These are phyloP conservation scores for Etheostoma spectabile DNA, from an alignment of 2,113 vertebrate genomes.

Conservation along the genomic window DNA sequence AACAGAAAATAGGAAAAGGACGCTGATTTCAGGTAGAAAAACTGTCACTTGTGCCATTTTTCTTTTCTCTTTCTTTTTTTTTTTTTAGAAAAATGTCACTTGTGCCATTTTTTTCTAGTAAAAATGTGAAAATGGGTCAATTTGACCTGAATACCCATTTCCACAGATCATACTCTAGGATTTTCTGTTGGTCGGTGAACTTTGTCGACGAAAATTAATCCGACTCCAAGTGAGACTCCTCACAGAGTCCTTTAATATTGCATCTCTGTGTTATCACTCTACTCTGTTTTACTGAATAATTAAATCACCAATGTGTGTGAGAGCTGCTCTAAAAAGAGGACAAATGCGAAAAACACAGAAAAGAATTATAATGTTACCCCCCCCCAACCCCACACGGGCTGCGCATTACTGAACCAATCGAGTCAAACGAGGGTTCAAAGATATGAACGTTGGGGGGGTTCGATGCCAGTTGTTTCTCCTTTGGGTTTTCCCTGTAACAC, in stretches of 20 bases:
- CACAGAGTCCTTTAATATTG: slow-evolving; percentile 39
- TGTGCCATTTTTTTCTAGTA: too few relatives aligned
- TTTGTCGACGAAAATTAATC: rapidly evolving
- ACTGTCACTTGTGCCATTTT: too few relatives aligned
- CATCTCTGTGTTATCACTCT: background rate
- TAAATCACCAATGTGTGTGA: slow-evolving; percentile 1
- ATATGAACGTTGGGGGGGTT: too few relatives aligned
- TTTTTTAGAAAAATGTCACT: too few relatives aligned
- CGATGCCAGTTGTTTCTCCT: background rate
- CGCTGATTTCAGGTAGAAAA: too few relatives aligned
- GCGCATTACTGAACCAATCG: background rate
- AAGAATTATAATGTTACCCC: too few relatives aligned
- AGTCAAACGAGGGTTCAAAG: background rate
- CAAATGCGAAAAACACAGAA: too few relatives aligned
- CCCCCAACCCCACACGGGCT: background rate
- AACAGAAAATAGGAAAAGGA: too few relatives aligned
- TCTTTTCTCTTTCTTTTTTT: too few relatives aligned
- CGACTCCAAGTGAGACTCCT: background rate
- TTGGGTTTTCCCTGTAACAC: background rate
- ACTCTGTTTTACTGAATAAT: slow-evolving; percentile 31
- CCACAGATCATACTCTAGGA: background rate
- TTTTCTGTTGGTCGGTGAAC: background rate
- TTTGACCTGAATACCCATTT: too few relatives aligned
- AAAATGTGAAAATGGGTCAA: too few relatives aligned
- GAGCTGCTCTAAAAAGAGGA: slow-evolving; percentile 1